Conservation (phyloP, 1,140 invertebrate species). For the Mesaphorura yosii region DNA sequence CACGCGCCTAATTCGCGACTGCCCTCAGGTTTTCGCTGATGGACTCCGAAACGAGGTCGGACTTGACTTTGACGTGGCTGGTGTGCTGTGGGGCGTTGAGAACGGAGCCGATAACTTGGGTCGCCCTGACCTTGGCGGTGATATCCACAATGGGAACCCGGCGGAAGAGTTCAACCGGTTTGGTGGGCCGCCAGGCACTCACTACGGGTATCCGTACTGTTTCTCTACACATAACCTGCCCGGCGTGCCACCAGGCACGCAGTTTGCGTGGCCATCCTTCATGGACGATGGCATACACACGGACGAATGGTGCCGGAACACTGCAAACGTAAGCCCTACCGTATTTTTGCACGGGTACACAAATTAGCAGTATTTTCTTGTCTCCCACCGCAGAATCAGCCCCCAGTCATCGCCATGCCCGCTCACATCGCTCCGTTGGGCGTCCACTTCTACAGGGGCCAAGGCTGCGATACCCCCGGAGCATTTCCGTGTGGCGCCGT, state of each 20-base stretch:
- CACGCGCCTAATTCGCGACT: not conserved
- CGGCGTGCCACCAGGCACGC: not conserved
- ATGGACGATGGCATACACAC: constrained; percentile 19
- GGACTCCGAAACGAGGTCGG: constrained; percentile 19
- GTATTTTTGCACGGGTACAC: not conserved
- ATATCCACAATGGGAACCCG: constrained; percentile 15
- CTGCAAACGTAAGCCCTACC: constrained; percentile 6
- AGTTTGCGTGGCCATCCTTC: constrained; percentile 19
- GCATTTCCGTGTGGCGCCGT: constrained; percentile 2
- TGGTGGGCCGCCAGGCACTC: not conserved
- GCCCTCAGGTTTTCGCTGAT: constrained; percentile 9
- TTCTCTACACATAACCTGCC: constrained; percentile 1
- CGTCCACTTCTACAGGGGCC: constrained; percentile 8
- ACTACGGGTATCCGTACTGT: constrained; percentile 22
- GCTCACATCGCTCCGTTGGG: constrained; percentile 16
- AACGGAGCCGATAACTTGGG: constrained; percentile 1
- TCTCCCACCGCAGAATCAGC: not conserved
- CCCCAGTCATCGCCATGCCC: not conserved
- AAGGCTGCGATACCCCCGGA: not conserved
- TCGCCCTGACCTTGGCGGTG: constrained; percentile 9
- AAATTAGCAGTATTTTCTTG: constrained; percentile 5
- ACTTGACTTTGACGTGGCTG: constrained; percentile 9
- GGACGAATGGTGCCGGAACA: constrained; percentile 18
- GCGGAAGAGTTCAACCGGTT: constrained; percentile 14
- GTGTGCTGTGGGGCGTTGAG: constrained; percentile 15